phyloP scores from a whole-genome alignment of 2,113 vertebrate species.

The Riparia riparia region DNA sequence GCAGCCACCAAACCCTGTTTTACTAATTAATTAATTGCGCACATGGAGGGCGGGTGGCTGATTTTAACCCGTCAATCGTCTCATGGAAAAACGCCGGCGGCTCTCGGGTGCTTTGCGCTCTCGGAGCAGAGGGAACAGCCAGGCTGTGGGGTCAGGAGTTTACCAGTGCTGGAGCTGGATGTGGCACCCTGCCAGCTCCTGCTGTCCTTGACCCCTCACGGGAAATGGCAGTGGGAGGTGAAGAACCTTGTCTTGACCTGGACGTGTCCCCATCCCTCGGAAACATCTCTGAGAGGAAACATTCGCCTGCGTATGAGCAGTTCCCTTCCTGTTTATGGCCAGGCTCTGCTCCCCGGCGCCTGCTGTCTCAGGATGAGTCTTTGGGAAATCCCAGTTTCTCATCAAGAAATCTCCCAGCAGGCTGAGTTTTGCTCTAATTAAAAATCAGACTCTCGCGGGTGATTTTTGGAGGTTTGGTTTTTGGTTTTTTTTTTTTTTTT shows the following conservation, averaged over 20 bases:
- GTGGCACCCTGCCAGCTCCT: not conserved
- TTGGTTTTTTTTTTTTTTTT: not conserved
- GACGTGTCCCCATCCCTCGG: not conserved
- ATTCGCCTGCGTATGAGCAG: not conserved
- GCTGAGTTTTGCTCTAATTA: not conserved
- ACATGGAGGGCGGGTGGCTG: fast-evolving
- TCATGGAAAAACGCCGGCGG: not conserved
- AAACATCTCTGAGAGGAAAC: not conserved
- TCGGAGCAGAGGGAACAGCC: not conserved
- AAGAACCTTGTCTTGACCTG: not conserved
- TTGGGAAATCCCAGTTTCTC: not conserved
- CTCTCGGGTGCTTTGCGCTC: not conserved
- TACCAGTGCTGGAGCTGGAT: not conserved
- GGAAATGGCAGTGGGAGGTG: not conserved
- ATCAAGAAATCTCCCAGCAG: not conserved
- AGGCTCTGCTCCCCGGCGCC: not conserved
- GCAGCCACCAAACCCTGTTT: not conserved
- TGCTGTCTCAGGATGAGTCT: not conserved
- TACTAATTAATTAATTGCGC: not conserved
- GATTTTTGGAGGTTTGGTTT: too few species aligned
- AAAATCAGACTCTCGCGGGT: not conserved
- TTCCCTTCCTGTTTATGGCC: slow-evolving; percentile 46
- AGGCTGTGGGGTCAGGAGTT: not conserved
- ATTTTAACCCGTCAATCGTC: not conserved
- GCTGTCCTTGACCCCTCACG: not conserved